Percentiles rank a stretch among this genome's conserved stretches.
Conservation (phyloP, 2,888 invertebrate genomes). For the Eupithecia subfuscata region DNA sequence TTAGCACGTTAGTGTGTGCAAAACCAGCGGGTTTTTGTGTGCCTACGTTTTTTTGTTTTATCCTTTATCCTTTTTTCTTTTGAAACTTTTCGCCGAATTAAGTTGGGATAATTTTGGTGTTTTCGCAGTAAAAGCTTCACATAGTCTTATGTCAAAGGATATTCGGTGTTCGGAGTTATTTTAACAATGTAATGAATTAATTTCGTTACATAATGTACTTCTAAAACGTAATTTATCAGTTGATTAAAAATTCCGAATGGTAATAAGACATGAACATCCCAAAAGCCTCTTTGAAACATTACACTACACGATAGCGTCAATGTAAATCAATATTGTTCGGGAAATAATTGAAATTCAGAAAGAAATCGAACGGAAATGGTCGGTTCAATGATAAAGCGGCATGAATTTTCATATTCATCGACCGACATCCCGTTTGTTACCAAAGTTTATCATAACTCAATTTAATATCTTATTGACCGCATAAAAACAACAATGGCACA, state of each 20-base stretch:
- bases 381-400: background rate
- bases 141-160: too few species aligned
- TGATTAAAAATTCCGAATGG: background rate
- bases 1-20: slow-evolving; percentile 22
- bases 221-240: background rate
- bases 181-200: background rate
- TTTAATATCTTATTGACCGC: background rate
- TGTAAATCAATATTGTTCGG: background rate
- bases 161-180: too few species aligned
- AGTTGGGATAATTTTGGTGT: background rate
- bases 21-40: background rate
- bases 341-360: background rate
- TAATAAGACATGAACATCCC: background rate
- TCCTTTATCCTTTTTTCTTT: background rate
- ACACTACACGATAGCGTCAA: background rate
- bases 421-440: background rate
- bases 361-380: background rate
- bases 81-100: background rate
- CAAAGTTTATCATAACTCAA: background rate
- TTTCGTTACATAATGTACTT: background rate
- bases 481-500: background rate
- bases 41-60: background rate
- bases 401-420: slow-evolving; percentile 1
- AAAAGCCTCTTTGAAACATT: background rate
- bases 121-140: background rate